A percentile compares a stretch with the other conserved stretches of the same genome.
phyloP scores from a whole-genome alignment of 37 sponge, comb jelly and placozoan species.

The Cladorhizidae sp. region DNA sequence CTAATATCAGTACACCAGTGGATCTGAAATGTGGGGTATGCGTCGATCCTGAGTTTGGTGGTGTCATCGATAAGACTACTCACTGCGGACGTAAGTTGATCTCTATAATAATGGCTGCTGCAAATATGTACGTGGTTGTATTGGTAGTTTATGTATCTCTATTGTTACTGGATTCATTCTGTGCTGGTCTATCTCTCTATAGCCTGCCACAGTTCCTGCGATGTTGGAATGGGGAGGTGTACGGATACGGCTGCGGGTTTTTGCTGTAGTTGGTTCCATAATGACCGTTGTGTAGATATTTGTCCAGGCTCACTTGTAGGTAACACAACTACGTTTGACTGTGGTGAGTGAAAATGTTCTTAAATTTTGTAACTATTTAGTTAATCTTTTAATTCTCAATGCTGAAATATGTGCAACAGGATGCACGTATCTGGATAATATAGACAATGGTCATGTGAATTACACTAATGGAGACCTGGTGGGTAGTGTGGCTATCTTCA shows the following conservation, averaged over 20 bases:
- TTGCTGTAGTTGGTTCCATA: background rate
- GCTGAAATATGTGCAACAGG: background rate
- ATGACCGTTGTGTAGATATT: background rate
- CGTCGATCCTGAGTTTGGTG: no score
- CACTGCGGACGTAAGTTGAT: no score
- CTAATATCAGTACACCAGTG: no score
- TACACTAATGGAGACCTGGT: background rate
- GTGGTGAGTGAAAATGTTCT: background rate
- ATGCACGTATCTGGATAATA: background rate
- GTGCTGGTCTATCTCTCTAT: background rate
- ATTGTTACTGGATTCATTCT: background rate
- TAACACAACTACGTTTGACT: background rate
- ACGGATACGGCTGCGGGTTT: background rate
- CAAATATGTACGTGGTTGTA: no score
- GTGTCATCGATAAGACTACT: no score
- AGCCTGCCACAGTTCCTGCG: no score
- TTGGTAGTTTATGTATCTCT: background rate
- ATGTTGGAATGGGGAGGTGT: constrained; percentile 2
- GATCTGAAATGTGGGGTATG: no score
- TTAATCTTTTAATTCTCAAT: background rate
- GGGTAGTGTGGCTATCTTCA: background rate
- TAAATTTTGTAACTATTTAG: background rate
- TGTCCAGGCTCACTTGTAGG: background rate
- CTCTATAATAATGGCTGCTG: no score
- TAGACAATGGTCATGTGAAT: background rate